Evolutionary conservation across 2,797 vertebrate genomes (phyloP), one percentile per base, ranked within the genome.

Genomic region (Smutsia temminckii): DNA sequence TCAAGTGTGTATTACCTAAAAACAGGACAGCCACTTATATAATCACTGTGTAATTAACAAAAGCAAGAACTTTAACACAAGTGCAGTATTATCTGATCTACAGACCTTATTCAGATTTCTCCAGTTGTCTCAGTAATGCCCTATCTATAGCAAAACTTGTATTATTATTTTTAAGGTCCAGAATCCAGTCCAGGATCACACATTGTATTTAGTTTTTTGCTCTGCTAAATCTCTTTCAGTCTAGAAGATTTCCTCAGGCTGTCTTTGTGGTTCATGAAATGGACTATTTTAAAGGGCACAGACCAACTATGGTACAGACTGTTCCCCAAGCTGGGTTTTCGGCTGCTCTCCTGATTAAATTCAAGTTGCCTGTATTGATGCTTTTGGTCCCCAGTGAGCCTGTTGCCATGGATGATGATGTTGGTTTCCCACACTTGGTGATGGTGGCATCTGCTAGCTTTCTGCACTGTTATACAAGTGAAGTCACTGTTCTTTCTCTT

Each of bases 11-110:
- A 37, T 63, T 74, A 77, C 40, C 34, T 61, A 78, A 86, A 81
- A 88, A 42, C 21, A 81, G 51, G 18, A 11, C 42, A 4, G 74
- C 78, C 23, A 51, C 37, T 91, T 46, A 59, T 6, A 18, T 20
- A 79, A 32, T 16, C n/a, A 40, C 29, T 46, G 32, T 7, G 6
- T 84, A 77, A 74, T 74, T 17, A 51, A 37, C 59, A 85, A 75
- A 78, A 87, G 21, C 40, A 89, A 94, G 46, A 85, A 25, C 8
- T 84, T 90, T 34, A 77, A 80, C 11, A 23, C 29, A 69, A 83
- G 29, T 1, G 34, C 13, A 59, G 51, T 42, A 12, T 46, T 34
- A 63, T 8, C 27, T 68, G 51, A 23, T 66, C 77, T 27, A 34
- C 2, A 74, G 34, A 49, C 8, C 20, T 78, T 61, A 25, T 49